Percentiles rank a stretch among this genome's conserved stretches.
Evolutionary conservation across 2,113 vertebrate genomes (phyloP).

Genomic region (Fregata magnificens): DNA sequence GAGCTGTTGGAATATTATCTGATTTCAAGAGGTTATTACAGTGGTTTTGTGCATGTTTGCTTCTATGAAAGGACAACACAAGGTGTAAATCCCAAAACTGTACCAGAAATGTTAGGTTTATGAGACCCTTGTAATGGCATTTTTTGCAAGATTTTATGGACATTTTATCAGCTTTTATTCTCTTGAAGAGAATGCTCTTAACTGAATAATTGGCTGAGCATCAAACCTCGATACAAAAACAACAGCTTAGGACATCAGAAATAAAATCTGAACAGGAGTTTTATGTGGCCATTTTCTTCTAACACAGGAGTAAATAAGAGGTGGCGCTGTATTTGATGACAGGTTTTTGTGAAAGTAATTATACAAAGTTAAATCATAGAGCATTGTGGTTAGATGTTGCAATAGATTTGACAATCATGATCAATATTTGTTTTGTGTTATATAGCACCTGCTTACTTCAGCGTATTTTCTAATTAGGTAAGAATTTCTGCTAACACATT

Average conservation of each 20-base stretch:
- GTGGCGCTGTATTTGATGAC: background rate
- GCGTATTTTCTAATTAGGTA: conserved; percentile 58
- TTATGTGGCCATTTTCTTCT: conserved; percentile 11
- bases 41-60: conserved; percentile 56
- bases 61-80: conserved; percentile 62
- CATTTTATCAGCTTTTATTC: conserved; percentile 62
- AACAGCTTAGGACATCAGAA: background rate
- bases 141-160: conserved; percentile 63
- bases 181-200: conserved; percentile 33
- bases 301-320: conserved; percentile 13
- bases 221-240: conserved; percentile 23
- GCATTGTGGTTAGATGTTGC: background rate
- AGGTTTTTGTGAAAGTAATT: conserved; percentile 12
- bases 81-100: conserved; percentile 70
- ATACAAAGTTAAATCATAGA: background rate
- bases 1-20: conserved; percentile 75
- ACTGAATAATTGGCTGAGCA: conserved; percentile 29
- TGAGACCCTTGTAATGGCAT: conserved; percentile 33
- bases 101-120: conserved; percentile 44
- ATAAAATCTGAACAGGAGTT: conserved; percentile 37
- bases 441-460: conserved; percentile 41
- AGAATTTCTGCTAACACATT: conserved; percentile 22
- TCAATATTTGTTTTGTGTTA: conserved; percentile 42
- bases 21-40: conserved; percentile 74
- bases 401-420: conserved; percentile 13